Evolutionary conservation across 2,888 invertebrate genomes (phyloP).

Genomic region (Epinotia bilunana): DNA sequence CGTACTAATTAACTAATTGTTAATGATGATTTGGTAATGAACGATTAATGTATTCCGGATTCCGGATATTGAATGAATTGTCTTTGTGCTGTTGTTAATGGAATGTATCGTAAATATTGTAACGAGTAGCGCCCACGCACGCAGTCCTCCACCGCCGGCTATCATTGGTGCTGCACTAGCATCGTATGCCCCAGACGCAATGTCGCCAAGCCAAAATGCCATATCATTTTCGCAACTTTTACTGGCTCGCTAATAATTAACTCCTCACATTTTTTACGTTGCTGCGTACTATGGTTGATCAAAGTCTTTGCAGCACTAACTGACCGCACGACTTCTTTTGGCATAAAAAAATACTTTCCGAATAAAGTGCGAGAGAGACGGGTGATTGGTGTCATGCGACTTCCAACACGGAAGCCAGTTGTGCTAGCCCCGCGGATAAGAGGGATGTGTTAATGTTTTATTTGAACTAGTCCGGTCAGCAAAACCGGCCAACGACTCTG

Average conservation of each 20-base stretch:
- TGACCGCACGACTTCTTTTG: not conserved
- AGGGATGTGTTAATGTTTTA: constrained; percentile 44
- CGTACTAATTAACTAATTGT: not conserved
- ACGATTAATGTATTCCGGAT: not conserved
- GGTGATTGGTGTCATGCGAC: not conserved
- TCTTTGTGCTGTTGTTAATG: constrained; percentile 3
- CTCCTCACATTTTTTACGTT: not conserved
- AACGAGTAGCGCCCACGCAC: constrained; percentile 54
- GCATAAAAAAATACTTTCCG: not conserved
- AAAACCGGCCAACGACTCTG: constrained; percentile 38
- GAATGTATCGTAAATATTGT: constrained; percentile 19
- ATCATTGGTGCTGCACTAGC: constrained; percentile 70
- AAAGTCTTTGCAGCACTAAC: too few species aligned
- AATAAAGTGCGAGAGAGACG: not conserved
- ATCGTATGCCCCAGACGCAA: constrained; percentile 72
- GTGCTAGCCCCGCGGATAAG: constrained; percentile 2
- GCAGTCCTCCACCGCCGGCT: constrained; percentile 52
- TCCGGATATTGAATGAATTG: not conserved
- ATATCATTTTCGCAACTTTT: constrained; percentile 67
- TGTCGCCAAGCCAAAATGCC: constrained; percentile 75
- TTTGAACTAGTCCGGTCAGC: constrained; percentile 36
- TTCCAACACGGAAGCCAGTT: not conserved
- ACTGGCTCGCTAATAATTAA: not conserved
- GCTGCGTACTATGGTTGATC: too few species aligned
- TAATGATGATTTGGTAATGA: not conserved